A percentile compares a stretch with the other conserved stretches of the same genome.
These are phyloP conservation scores for Columba janthina DNA, from an alignment of 2,113 vertebrate species.

Conservation along the genomic window DNA sequence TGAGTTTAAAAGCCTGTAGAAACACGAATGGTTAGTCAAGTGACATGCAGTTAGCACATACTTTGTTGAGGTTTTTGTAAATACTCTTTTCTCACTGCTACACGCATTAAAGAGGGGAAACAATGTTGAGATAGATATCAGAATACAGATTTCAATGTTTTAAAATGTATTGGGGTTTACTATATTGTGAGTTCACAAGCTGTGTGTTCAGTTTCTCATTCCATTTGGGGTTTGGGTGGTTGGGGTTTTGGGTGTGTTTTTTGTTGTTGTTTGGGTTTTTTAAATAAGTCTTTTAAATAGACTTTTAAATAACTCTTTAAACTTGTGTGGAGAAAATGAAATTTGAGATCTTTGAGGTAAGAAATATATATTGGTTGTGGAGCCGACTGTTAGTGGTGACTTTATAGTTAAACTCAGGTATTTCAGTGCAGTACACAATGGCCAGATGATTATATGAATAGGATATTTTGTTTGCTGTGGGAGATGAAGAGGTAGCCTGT, in stretches of 20 bases:
- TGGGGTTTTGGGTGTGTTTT: neutral
- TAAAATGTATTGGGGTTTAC: neutral
- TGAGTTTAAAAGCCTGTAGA: neutral
- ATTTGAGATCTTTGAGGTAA: neutral
- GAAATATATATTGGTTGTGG: neutral
- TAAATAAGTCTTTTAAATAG: neutral
- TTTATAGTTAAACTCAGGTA: neutral
- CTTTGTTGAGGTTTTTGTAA: neutral
- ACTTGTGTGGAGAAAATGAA: neutral
- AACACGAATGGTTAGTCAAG: neutral
- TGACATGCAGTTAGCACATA: accelerated
- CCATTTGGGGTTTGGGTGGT: neutral
- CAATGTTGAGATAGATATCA: accelerated
- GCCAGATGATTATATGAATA: neutral
- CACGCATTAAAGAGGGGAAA: neutral
- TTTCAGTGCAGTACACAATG: accelerated
- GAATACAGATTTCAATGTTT: neutral
- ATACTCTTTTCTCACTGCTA: neutral
- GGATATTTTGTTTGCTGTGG: neutral
- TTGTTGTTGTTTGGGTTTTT: neutral
- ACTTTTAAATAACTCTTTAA: neutral
- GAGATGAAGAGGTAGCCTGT: too few species aligned
- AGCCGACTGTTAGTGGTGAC: neutral
- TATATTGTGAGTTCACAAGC: neutral
- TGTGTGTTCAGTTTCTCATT: neutral